Evolutionary conservation across 92 coral and sea anemone species (phyloP), one percentile per base, ranked within the genome.

Genomic region (Porites cylindrica): DNA sequence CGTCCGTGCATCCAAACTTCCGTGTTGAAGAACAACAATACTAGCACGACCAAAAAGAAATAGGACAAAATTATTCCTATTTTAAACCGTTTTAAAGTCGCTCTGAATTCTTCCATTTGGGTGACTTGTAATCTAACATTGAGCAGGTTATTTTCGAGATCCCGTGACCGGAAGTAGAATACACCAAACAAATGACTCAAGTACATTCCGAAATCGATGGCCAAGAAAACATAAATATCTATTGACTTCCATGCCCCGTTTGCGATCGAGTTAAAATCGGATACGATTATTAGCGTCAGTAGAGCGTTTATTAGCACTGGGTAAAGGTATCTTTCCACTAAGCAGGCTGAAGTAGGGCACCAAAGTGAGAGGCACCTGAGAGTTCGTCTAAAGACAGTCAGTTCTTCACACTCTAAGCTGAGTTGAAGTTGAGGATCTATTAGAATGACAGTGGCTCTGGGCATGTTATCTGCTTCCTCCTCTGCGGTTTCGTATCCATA

Each of bases 121-220:
- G 54, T 5, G 61, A 8, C 77, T 12, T 75, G 54, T 72, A 86
- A 76, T 5, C 73, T 62, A 9, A 90, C 52, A 11, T 82, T 23
- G 20, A 90, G 51, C 76, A 90, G 69, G 85, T 90, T 90, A 1
- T 19, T 20, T 76, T 90, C 93, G 20, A 90, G 72, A 59, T 90
- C 93, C 81, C 91, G 88, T 38, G 93, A 75, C 82, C 88, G 86
- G 90, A 90, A 90, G 88, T 82, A 90, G 19, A 76, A 8, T 8
- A 90, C 18, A 0, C 93, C 93, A 81, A 90, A 90, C 61, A 81
- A 62, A 52, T 90, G 93, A 56, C 93, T 90, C 78, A 53, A 77
- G 26, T 90, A 90, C 93, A 86, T 90, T 2, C 88, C 86, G 1
- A 59, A 21, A 62, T 90, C 93, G 85, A 90, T 90, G 26, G 90